Conservation (phyloP, 1,140 invertebrate genomes). For the Drosophila kurseongensis region DNA sequence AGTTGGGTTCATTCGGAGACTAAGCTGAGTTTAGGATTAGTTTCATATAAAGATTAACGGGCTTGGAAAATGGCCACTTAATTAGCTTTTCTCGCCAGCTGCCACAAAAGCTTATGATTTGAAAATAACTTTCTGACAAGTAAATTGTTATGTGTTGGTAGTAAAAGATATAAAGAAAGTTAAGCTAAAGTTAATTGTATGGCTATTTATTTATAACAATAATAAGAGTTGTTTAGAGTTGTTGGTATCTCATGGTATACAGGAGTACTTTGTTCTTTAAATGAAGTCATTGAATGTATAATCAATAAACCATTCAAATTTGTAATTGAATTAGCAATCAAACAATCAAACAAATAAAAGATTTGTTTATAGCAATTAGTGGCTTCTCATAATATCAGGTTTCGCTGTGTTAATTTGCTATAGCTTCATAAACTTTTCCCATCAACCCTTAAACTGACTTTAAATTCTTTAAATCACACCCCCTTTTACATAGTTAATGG, state of each 20-base stretch:
- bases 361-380: conserved; percentile 4
- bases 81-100: conserved; percentile 13
- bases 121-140: conserved; percentile 20
- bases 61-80: neutral
- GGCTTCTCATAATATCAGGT: neutral
- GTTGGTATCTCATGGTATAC: no score
- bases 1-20: conserved; percentile 25
- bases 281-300: no score
- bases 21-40: conserved; percentile 31
- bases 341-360: neutral
- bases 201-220: neutral
- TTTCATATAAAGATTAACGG: conserved; percentile 22
- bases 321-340: neutral
- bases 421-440: neutral
- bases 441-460: conserved; percentile 23
- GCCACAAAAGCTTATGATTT: conserved; percentile 7
- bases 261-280: no score
- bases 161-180: neutral
- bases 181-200: neutral
- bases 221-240: no score
- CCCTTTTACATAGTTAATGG: conserved; percentile 50
- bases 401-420: neutral
- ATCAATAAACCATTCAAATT: neutral
- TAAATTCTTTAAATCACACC: conserved; percentile 34
- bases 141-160: conserved; percentile 19